Percentiles rank a stretch among this genome's conserved stretches.
Evolutionary conservation across 2,797 vertebrate species (phyloP).

Genomic region (Darevskia nairensis): DNA sequence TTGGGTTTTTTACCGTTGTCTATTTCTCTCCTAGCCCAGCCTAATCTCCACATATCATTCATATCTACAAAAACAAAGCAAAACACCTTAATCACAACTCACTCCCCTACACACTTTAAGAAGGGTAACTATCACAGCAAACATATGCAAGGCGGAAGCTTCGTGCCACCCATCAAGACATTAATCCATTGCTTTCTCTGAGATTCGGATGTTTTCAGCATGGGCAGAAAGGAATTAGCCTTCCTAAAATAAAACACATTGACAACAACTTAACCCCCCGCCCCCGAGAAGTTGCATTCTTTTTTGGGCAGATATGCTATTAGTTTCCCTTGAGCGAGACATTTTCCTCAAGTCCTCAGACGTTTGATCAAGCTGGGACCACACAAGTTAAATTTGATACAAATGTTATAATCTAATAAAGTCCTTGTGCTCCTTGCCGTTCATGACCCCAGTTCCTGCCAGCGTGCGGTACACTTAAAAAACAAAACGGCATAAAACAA

Average conservation of each 20-base stretch:
- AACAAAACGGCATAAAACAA: not conserved
- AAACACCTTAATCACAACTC: constrained; percentile 31
- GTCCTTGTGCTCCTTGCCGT: constrained; percentile 66
- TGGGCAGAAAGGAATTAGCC: constrained; percentile 63
- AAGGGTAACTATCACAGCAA: constrained; percentile 39
- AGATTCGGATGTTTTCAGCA: constrained; percentile 57
- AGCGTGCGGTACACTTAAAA: constrained; percentile 18
- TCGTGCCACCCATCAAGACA: constrained; percentile 71
- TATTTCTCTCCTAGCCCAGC: not conserved
- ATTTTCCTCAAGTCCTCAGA: constrained; percentile 51
- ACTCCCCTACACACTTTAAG: constrained; percentile 3
- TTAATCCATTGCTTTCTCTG: constrained; percentile 56
- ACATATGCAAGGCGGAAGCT: constrained; percentile 45
- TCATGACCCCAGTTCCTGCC: constrained; percentile 21
- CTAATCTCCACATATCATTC: constrained; percentile 15
- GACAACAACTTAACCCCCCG: constrained; percentile 44
- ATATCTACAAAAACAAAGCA: not conserved
- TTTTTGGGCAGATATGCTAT: constrained; percentile 56
- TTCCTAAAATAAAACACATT: constrained; percentile 72
- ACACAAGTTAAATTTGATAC: constrained; percentile 76
- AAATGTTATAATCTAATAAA: constrained; percentile 73
- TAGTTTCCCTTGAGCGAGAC: constrained; percentile 59
- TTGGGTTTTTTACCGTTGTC: constrained; percentile 19
- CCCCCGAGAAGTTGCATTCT: not conserved
- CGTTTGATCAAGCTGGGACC: constrained; percentile 68